These are phyloP conservation scores for Gymnocypris eckloni DNA, from an alignment of 2,797 vertebrate species.

Conservation along the genomic window DNA sequence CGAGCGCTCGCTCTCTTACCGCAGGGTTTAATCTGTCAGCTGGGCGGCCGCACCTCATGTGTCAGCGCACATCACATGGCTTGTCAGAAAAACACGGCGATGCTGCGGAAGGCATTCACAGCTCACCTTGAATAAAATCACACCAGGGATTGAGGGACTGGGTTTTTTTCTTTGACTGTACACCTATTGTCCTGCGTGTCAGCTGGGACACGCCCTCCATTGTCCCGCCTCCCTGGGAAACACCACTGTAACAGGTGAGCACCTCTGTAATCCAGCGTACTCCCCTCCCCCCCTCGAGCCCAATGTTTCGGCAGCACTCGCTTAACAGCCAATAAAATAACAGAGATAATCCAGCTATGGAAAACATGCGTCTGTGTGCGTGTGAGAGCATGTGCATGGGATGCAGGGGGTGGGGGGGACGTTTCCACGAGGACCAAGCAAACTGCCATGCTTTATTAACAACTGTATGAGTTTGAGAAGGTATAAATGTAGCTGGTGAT, in stretches of 20 bases:
- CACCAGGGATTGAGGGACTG: conserved; percentile 35
- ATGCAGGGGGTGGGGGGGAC: conserved; percentile 3
- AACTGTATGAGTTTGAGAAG: conserved; percentile 23
- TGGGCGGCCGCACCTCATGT: conserved; percentile 56
- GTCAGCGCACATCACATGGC: conserved; percentile 68
- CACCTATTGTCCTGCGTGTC: conserved; percentile 66
- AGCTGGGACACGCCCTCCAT: conserved; percentile 66
- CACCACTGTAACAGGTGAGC: conserved; percentile 65
- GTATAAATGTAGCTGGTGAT: conserved; percentile 40
- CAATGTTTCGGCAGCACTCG: conserved; percentile 28
- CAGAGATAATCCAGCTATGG: conserved; percentile 62
- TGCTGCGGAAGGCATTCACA: conserved; percentile 47
- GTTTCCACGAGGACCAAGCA: conserved; percentile 10
- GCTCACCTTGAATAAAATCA: conserved; percentile 57
- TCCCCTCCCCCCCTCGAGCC: background rate
- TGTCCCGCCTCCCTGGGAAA: conserved; percentile 66
- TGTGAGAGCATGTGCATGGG: conserved; percentile 41
- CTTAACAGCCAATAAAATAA: conserved; percentile 64
- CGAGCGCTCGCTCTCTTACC: conserved; percentile 27
- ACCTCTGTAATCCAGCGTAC: conserved; percentile 56
- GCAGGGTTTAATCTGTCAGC: conserved; percentile 57
- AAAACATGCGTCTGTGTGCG: conserved; percentile 48
- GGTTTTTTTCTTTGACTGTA: conserved; percentile 5
- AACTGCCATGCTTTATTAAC: conserved; percentile 45
- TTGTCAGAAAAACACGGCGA: conserved; percentile 62